A percentile compares a stretch with the other conserved stretches of the same genome.
Evolutionary conservation across 2,888 invertebrate species (phyloP).

Genomic region (Liopterus haemorrhoidalis): DNA sequence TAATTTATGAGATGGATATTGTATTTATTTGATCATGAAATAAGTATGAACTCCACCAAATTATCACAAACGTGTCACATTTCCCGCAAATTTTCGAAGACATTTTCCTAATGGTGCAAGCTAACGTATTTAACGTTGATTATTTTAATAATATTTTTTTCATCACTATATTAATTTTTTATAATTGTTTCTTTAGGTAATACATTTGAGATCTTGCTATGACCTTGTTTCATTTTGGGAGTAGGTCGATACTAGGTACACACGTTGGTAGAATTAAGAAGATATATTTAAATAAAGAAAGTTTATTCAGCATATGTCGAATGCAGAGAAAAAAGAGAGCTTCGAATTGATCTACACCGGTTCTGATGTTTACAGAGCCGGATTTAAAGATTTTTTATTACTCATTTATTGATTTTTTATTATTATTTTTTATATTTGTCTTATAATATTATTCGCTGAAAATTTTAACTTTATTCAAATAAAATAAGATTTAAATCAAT

Average conservation of each 20-base stretch:
- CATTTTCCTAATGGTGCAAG: no score
- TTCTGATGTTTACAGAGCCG: neutral
- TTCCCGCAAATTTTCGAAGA: no score
- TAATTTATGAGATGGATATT: no score
- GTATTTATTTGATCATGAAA: no score
- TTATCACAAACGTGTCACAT: no score
- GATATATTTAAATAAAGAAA: conserved; percentile 21
- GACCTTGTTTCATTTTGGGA: conserved; percentile 19
- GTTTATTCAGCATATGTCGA: no score
- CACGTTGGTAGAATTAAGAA: conserved; percentile 18
- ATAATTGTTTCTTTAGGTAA: conserved; percentile 16
- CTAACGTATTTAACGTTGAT: no score
- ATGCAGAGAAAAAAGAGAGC: conserved; percentile 23
- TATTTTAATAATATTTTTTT: no score
- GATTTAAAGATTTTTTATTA: neutral
- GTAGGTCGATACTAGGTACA: conserved; percentile 22
- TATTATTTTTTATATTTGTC: neutral
- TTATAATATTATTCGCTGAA: neutral
- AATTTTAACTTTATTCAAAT: neutral
- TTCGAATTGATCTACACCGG: conserved; percentile 13
- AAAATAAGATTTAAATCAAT: no score
- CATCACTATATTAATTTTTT: no score
- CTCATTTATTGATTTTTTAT: neutral
- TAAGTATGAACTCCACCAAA: no score
- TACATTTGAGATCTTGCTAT: conserved; percentile 22